Base-by-base conservation (phyloP, 2,797 vertebrate species). In the Gobio occitaniae region DNA sequence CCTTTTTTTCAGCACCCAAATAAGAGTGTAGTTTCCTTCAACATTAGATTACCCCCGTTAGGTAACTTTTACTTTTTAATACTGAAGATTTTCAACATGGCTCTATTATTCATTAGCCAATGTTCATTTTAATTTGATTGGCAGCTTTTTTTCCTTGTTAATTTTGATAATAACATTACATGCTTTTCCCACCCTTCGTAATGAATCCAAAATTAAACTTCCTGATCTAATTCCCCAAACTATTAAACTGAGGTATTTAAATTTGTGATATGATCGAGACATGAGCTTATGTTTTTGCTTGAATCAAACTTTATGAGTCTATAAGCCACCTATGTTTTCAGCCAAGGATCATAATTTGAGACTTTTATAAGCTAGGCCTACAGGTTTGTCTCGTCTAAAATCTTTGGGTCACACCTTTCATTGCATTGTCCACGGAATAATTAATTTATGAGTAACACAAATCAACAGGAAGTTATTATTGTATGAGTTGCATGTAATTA, bases 141-240 rank as follows among this genome's bases (percentile, higher is more conserved):
- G 15, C n/a, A 29, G 5, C 25, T 25, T 25, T 25, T 25, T 25
- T 25, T 25, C 5, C 3, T 9, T 47, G 16, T 29, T 36, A 16
- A 50, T 68, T 52, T 68, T 68, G 4, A 78, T 29, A 78, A 78
- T 41, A n/a, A 48, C 17, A 38, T 68, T 54, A 16, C 63, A 48
- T 65, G 17, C 13, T 72, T 50, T 29, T 17, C 44, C 25, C 25
- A 17, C 48, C 48, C 29, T 75, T 19, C 36, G 2, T 36, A 75
- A 54, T 54, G 9, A 21, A 65, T 47, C 6, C 11, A 66, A 79
- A 79, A 79, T 50, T 54, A 69, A 54, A 54, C 19, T 12, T 5
- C 16, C n/a, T 70, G 36, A 69, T 71, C 80, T 47, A 59, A 44
- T 59, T 61, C 21, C n/a, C 65, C 15, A 36, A 36, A n/a, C 17